phyloP scores from a whole-genome alignment of 2,888 invertebrate species.

The Pogonocherus hispidulus region DNA sequence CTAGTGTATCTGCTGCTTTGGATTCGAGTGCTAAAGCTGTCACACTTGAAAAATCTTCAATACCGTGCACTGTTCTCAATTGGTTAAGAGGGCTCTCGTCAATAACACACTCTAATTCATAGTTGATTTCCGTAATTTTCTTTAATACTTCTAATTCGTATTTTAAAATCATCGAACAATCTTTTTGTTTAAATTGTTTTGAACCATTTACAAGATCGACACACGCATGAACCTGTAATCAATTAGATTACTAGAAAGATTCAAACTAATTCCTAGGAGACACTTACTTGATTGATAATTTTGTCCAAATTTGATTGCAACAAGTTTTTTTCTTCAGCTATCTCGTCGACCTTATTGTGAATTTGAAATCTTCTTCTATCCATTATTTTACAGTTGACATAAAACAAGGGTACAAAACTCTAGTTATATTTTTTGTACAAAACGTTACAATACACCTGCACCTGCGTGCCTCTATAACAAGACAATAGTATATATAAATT shows the following conservation, averaged over 20 bases:
- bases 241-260: too few species aligned
- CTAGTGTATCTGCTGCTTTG: not conserved
- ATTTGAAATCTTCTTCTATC: constrained; percentile 38
- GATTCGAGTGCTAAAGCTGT: not conserved
- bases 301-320: constrained; percentile 34
- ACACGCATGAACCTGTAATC: constrained; percentile 29
- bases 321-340: constrained; percentile 35
- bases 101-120: constrained; percentile 36
- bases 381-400: constrained; percentile 31
- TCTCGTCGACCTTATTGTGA: constrained; percentile 28
- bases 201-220: constrained; percentile 27
- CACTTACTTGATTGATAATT: constrained; percentile 30
- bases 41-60: not conserved
- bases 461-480: too few species aligned
- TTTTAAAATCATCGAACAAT: constrained; percentile 32
- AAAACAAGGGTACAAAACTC: too few species aligned
- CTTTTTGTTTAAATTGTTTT: constrained; percentile 28
- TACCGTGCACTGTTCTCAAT: not conserved
- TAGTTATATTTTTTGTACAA: too few species aligned
- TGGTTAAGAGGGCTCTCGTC: constrained; percentile 24
- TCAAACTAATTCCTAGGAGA: too few species aligned
- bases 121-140: constrained; percentile 41
- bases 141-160: constrained; percentile 40
- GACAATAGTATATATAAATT: too few species aligned
- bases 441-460: too few species aligned